Evolutionary conservation across 2,888 invertebrate species (phyloP).

Genomic region (Oasisia sp.): DNA sequence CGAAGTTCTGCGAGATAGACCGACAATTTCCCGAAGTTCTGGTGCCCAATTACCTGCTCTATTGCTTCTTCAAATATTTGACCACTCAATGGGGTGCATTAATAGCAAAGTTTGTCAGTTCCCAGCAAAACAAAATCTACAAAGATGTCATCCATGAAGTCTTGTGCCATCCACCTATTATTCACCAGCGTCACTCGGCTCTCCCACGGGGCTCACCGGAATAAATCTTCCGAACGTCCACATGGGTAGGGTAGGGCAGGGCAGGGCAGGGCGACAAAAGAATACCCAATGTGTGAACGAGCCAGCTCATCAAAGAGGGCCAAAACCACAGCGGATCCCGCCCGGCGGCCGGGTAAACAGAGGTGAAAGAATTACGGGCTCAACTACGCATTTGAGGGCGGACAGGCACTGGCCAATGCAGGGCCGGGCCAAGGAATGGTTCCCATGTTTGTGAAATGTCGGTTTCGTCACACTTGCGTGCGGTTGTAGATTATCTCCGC

Average conservation of each 20-base stretch:
- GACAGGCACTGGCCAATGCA: background rate
- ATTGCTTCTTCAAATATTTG: no score
- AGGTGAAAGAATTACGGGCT: constrained; percentile 3
- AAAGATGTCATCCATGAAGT: background rate
- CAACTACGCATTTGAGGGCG: background rate
- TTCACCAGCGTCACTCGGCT: background rate
- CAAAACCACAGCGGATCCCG: background rate
- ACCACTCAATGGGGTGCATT: no score
- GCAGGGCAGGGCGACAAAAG: background rate
- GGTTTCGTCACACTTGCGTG: background rate
- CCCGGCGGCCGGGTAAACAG: background rate
- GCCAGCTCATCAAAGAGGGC: background rate
- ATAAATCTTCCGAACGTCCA: background rate
- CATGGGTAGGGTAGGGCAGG: background rate
- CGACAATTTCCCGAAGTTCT: no score
- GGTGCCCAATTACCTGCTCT: no score
- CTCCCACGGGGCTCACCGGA: background rate
- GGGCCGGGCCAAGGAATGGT: background rate
- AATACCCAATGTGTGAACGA: background rate
- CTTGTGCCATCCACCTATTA: background rate
- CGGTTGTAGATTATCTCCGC: background rate
- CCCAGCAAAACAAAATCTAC: background rate
- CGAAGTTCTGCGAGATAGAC: no score
- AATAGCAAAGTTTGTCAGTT: background rate
- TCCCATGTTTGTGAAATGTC: constrained; percentile 7